Base-by-base conservation (phyloP, 2,888 invertebrate genomes). In the Andrena bucephala region DNA sequence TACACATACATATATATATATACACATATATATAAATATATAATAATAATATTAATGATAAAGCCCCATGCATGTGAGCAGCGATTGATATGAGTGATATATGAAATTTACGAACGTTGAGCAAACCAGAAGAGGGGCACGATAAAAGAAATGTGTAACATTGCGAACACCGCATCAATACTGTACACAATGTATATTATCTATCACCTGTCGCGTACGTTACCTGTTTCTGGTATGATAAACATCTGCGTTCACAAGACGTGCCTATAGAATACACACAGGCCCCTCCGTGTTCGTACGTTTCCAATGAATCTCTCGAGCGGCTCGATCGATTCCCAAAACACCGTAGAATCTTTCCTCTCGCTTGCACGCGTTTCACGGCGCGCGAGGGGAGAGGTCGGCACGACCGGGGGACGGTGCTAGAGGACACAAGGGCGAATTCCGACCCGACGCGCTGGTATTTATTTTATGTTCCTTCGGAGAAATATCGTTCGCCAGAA, bases 121-220 rank as follows among this genome's bases (percentile, higher is more conserved):
- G 57, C 24, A 66, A 59, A 42, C 42, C 66, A 74, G 62, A 78
- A 68, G 69, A 68, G 62, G 29, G 63, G 80, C 29, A 77, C 20
- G 31, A 59, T 33, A 48, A 70, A 50, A 74, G 31, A 50, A 20
- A 81, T 71, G 71, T 87, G 82, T 88, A 88, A 89, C 81, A 77
- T 68, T 83, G 89, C 87, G 86, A 80, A 76, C 69, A 82, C 48
- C 85, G 79, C 81, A 81, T 89, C 67, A 77, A 83, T 72, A 85
- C 84, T 88, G 88, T 88, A 88, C 69, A 81, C 72, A 77, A 87
- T 89, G 89, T 89, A 85, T 86, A 77, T 57, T 57, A 80, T 29
- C 77, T 57, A 66, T 54, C 85, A 85, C 71, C 72, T 86, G 88
- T 83, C 90, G 85, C 85, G 85, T 89, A 83, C 86, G 88, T 74